phyloP scores from a whole-genome alignment of 2,797 vertebrate genomes.

The Sebastes diaconus region DNA sequence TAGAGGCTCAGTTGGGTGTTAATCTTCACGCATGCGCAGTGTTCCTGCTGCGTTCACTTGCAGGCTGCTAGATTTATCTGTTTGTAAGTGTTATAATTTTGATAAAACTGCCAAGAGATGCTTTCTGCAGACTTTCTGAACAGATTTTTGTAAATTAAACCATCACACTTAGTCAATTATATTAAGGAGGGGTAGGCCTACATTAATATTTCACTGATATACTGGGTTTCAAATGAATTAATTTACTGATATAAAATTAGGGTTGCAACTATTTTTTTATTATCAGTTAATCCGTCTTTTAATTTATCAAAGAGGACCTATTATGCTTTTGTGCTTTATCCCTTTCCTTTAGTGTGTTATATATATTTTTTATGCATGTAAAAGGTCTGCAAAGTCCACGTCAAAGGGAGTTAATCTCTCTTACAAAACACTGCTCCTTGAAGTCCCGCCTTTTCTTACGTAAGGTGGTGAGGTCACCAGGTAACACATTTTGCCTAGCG shows the following conservation, averaged over 20 bases:
- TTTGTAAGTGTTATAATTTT: background rate
- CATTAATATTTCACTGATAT: background rate
- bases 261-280: background rate
- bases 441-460: too few species aligned
- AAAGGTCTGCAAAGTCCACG: too few species aligned
- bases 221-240: background rate
- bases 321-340: background rate
- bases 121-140: background rate
- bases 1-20: background rate
- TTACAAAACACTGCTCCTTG: too few species aligned
- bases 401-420: too few species aligned
- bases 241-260: background rate
- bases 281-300: background rate
- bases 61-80: background rate
- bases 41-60: background rate
- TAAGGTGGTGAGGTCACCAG: too few species aligned
- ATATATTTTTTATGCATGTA: too few species aligned
- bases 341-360: too few species aligned
- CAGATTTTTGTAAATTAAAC: background rate
- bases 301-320: accelerated
- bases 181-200: too few species aligned
- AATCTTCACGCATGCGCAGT: constrained; percentile 39
- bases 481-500: too few species aligned
- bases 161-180: too few species aligned
- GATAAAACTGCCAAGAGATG: too few species aligned